A percentile compares a stretch with the other conserved stretches of the same genome.
These are phyloP conservation scores for Cherax destructor DNA, from an alignment of 1,140 invertebrate species.

Conservation along the genomic window DNA sequence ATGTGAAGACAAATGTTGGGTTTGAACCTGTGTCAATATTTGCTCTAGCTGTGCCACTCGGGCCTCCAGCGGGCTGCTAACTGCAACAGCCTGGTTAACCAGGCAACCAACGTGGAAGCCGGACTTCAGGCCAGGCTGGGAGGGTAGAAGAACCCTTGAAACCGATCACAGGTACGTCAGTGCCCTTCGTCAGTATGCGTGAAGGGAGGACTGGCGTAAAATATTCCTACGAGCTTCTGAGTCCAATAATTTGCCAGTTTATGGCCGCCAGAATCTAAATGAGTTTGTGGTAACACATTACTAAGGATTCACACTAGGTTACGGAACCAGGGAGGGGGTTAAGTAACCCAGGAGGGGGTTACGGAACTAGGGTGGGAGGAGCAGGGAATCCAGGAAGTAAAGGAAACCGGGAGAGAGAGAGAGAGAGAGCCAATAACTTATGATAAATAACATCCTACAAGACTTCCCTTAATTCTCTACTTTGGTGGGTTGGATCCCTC, in stretches of 20 bases:
- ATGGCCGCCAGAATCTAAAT: conserved; percentile 27
- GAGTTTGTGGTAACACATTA: conserved; percentile 53
- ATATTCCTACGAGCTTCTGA: conserved; percentile 42
- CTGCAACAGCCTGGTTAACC: not conserved
- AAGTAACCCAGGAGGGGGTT: no score
- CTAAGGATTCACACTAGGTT: not conserved
- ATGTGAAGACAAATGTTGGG: conserved; percentile 46
- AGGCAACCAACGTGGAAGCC: no score
- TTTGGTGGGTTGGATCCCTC: not conserved
- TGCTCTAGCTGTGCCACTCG: conserved; percentile 25
- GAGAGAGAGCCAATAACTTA: no score
- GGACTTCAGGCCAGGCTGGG: no score
- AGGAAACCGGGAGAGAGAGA: no score
- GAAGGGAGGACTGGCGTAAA: not conserved
- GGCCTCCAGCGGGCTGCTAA: not conserved
- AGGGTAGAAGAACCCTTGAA: no score
- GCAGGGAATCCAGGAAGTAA: no score
- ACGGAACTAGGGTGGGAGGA: no score
- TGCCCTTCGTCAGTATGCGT: not conserved
- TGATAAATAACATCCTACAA: not conserved
- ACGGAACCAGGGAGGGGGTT: no score
- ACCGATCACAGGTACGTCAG: no score
- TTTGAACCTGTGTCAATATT: conserved; percentile 47
- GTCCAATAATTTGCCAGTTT: conserved; percentile 44
- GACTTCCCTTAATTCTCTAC: not conserved